phyloP scores from a whole-genome alignment of 2,888 invertebrate genomes.

The Trichacis sp. region DNA sequence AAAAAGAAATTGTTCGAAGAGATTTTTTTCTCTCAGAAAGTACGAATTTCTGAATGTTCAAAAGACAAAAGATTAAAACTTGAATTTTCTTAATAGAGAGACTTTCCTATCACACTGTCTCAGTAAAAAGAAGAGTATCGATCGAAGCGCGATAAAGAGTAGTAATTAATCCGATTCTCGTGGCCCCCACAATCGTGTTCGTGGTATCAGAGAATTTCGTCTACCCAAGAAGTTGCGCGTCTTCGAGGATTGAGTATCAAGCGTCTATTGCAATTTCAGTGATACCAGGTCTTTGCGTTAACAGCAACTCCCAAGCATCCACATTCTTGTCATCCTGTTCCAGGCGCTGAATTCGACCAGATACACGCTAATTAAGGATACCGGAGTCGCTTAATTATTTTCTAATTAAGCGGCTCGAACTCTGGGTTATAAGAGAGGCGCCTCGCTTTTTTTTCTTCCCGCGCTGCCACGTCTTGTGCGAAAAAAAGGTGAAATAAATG shows the following conservation, averaged over 20 bases:
- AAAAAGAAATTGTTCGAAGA: no score
- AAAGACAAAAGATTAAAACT: no score
- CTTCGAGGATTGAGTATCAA: constrained; percentile 17
- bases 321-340: not conserved
- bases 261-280: not conserved
- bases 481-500: not conserved
- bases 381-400: constrained; percentile 9
- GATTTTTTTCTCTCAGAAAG: no score
- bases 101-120: no score
- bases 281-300: not conserved
- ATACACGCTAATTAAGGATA: constrained; percentile 7
- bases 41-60: no score
- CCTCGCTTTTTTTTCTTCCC: not conserved
- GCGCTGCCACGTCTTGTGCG: not conserved
- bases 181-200: not conserved
- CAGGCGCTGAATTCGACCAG: not conserved
- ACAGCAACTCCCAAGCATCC: not conserved
- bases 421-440: not conserved
- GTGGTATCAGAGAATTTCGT: not conserved
- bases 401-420: constrained; percentile 2
- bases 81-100: no score
- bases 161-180: constrained; percentile 4
- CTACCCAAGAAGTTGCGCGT: constrained; percentile 24
- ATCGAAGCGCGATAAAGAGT: not conserved
- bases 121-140: not conserved